Percentiles rank a stretch among this genome's conserved stretches.
phyloP scores from a whole-genome alignment of 2,797 vertebrate genomes.

The Coregonus ussuriensis region DNA sequence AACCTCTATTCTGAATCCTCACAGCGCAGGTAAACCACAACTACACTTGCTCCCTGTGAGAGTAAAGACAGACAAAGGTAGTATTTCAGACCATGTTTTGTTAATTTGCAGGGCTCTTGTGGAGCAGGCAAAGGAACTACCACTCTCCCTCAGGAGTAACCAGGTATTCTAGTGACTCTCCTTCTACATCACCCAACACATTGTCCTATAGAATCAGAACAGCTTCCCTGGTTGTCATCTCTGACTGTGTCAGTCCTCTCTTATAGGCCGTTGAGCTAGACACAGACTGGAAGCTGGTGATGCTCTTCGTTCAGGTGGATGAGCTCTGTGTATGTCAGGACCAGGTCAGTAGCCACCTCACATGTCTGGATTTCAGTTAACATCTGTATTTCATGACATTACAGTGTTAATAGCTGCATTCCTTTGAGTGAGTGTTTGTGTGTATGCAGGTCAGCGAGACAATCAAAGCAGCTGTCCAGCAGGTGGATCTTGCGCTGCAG shows the following conservation, averaged over 20 bases:
- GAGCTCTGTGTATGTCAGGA: conserved; percentile 60
- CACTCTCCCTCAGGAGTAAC: conserved; percentile 42
- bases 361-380: not conserved
- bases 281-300: conserved; percentile 65
- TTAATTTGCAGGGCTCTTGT: conserved; percentile 50
- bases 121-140: conserved; percentile 59
- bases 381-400: not conserved
- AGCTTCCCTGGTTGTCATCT: not conserved
- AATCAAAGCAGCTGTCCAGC: conserved; percentile 38
- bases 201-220: not conserved
- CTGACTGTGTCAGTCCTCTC: not conserved
- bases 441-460: conserved; percentile 45
- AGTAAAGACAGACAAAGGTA: not conserved
- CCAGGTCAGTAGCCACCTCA: conserved; percentile 49
- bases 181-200: not conserved
- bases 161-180: conserved; percentile 45
- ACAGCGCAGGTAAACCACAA: conserved; percentile 52
- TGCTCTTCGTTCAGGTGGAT: conserved; percentile 65
- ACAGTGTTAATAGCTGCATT: not conserved
- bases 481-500: conserved; percentile 61
- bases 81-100: not conserved
- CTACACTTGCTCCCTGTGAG: not conserved
- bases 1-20: conserved; percentile 22
- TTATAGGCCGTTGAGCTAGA: conserved; percentile 44
- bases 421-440: not conserved